Percentiles rank a stretch among this genome's conserved stretches.
These are phyloP conservation scores for Parnassius smintheus DNA, from an alignment of 2,888 invertebrate genomes.

Conservation along the genomic window DNA sequence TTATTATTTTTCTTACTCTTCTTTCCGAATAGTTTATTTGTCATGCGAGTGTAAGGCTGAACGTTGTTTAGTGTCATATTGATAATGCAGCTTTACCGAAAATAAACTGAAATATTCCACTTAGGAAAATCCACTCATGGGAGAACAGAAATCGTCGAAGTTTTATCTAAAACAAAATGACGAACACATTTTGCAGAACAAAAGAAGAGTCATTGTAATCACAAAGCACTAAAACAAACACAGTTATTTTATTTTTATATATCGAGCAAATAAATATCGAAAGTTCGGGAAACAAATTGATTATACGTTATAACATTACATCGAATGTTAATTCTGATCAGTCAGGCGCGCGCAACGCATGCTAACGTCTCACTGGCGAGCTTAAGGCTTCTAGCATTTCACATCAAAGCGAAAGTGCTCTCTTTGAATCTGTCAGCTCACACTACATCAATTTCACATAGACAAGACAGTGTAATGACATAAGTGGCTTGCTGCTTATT, in stretches of 20 bases:
- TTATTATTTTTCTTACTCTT: slow-evolving; percentile 70
- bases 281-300: slow-evolving; percentile 30
- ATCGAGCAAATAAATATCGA: slow-evolving; percentile 25
- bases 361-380: slow-evolving; percentile 54
- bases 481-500: slow-evolving; percentile 32
- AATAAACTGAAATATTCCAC: slow-evolving; percentile 20
- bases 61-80: slow-evolving; percentile 63
- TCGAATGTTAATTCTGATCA: slow-evolving; percentile 32
- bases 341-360: slow-evolving; percentile 51
- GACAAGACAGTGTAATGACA: slow-evolving; percentile 42
- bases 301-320: slow-evolving; percentile 28
- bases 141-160: slow-evolving; percentile 27
- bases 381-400: slow-evolving; percentile 55
- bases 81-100: slow-evolving; percentile 13
- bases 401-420: slow-evolving; percentile 64
- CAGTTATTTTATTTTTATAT: not conserved
- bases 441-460: slow-evolving; percentile 41
- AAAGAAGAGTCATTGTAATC: slow-evolving; percentile 34
- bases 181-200: slow-evolving; percentile 33
- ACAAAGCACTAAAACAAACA: slow-evolving; percentile 14
- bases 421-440: slow-evolving; percentile 33
- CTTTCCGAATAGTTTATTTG: slow-evolving; percentile 68
- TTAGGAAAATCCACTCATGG: slow-evolving; percentile 8
- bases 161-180: slow-evolving; percentile 29
- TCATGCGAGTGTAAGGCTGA: slow-evolving; percentile 58